phyloP scores from a whole-genome alignment of 2,797 vertebrate genomes.

The Gymnocypris eckloni region DNA sequence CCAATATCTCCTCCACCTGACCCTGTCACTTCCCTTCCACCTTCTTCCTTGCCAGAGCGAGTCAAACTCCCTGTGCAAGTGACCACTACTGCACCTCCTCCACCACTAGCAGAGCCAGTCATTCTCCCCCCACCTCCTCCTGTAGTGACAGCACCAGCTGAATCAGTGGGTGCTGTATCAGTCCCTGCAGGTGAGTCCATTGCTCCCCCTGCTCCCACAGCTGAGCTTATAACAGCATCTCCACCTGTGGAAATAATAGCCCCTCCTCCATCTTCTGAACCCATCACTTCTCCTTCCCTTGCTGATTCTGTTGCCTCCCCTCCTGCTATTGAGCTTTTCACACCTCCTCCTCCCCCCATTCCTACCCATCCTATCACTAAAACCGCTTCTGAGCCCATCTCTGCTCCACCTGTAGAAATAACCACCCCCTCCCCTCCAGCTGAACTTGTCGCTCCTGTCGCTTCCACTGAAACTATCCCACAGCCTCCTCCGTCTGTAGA shows the following conservation, averaged over 20 bases:
- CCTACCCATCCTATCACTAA: constrained; percentile 56
- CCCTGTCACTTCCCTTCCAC: constrained; percentile 67
- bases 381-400: constrained; percentile 22
- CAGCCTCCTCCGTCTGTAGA: constrained; percentile 24
- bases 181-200: constrained; percentile 57
- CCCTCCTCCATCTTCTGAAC: constrained; percentile 45
- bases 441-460: constrained; percentile 59
- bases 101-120: constrained; percentile 46
- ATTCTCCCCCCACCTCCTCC: constrained; percentile 32
- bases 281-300: constrained; percentile 61
- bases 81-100: constrained; percentile 55
- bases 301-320: constrained; percentile 59
- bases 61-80: constrained; percentile 62
- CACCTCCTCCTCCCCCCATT: constrained; percentile 71
- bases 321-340: constrained; percentile 68
- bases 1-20: constrained; percentile 69
- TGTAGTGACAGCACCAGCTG: constrained; percentile 45
- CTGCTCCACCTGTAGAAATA: constrained; percentile 55
- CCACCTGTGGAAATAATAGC: constrained; percentile 29
- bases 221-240: constrained; percentile 49
- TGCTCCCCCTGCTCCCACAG: constrained; percentile 34
- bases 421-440: constrained; percentile 56
- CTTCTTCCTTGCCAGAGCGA: constrained; percentile 62
- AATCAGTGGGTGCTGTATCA: constrained; percentile 51
- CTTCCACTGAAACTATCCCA: constrained; percentile 53